Conservation (phyloP, 1,140 invertebrate species). For the Wasmannia auropunctata region DNA sequence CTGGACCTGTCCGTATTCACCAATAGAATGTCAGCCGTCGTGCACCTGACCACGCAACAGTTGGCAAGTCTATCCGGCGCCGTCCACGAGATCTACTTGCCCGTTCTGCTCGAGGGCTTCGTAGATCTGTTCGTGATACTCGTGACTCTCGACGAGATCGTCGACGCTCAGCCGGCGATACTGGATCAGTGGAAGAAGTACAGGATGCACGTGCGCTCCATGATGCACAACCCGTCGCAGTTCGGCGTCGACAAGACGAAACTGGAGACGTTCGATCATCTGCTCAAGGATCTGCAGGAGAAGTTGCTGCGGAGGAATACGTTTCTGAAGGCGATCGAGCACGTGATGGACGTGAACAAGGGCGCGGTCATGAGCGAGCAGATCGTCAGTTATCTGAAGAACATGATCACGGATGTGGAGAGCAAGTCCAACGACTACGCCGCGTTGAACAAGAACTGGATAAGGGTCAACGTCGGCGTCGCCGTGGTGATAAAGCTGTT, state of each 20-base stretch:
- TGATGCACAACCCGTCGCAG: constrained; percentile 88
- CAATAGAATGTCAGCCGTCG: constrained; percentile 78
- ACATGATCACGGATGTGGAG: constrained; percentile 88
- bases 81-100: constrained; percentile 80
- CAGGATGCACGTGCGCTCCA: constrained; percentile 88
- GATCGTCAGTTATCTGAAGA: constrained; percentile 90
- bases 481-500: constrained; percentile 91
- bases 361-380: constrained; percentile 89
- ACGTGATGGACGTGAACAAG: constrained; percentile 89
- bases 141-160: constrained; percentile 90
- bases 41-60: constrained; percentile 79
- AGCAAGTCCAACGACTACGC: constrained; percentile 87
- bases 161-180: constrained; percentile 87
- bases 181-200: constrained; percentile 91
- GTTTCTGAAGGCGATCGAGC: constrained; percentile 86
- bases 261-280: constrained; percentile 88
- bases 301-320: constrained; percentile 79
- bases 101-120: constrained; percentile 86
- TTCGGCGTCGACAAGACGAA: constrained; percentile 87
- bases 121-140: constrained; percentile 89
- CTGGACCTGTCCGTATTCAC: constrained; percentile 85
- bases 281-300: constrained; percentile 88
- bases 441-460: constrained; percentile 87
- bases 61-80: constrained; percentile 77
- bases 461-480: constrained; percentile 90